phyloP scores from a whole-genome alignment of 1,140 invertebrate genomes.

The Penaeus indicus region DNA sequence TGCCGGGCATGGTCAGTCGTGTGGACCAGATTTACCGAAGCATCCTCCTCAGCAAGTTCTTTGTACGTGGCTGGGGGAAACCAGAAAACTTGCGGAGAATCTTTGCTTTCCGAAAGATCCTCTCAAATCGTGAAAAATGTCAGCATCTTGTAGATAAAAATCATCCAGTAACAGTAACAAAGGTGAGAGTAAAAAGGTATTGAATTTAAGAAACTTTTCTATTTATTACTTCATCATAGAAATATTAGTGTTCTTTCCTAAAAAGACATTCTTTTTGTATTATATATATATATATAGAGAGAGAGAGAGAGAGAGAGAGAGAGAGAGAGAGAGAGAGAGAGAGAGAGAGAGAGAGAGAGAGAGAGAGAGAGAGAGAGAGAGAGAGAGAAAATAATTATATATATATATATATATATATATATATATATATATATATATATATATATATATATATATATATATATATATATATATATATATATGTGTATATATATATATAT shows the following conservation, averaged over 20 bases:
- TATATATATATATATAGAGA: too few relatives aligned
- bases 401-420: too few relatives aligned
- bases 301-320: too few relatives aligned
- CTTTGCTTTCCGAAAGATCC: conserved; percentile 90
- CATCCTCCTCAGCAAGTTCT: conserved; percentile 92
- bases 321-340: too few relatives aligned
- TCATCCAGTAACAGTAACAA: conserved; percentile 91
- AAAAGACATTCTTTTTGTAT: background rate
- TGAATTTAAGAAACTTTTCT: background rate
- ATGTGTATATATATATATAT: too few relatives aligned
- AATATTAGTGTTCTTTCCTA: background rate
- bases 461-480: too few relatives aligned
- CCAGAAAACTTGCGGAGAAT: conserved; percentile 90
- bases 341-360: too few relatives aligned
- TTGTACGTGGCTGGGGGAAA: conserved; percentile 96
- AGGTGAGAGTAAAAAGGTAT: conserved; percentile 75
- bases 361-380: too few relatives aligned
- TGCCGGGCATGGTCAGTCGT: conserved; percentile 57
- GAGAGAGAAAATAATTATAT: too few relatives aligned
- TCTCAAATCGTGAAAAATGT: conserved; percentile 86
- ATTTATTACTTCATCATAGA: too few relatives aligned
- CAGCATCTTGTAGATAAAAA: conserved; percentile 84
- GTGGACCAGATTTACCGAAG: conserved; percentile 88
- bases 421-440: too few relatives aligned
- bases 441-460: too few relatives aligned